phyloP scores from a whole-genome alignment of 1,140 invertebrate species.

The Trigoniulus corallinus region DNA sequence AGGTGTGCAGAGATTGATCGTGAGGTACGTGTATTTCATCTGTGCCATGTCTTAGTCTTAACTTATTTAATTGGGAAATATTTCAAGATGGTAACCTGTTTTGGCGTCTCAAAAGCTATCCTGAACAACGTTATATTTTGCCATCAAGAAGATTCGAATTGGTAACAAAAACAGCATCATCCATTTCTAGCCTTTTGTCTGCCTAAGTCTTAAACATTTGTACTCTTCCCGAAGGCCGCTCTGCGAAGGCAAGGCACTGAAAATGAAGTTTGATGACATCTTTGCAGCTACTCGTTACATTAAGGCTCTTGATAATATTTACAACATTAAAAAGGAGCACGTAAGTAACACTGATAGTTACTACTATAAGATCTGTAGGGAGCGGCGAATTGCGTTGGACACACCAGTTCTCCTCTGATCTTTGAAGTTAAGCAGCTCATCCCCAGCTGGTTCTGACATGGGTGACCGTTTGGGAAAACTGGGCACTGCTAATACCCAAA shows the following conservation, averaged over 20 bases:
- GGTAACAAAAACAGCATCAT: slow-evolving; percentile 35
- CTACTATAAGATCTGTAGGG: no score
- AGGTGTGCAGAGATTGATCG: slow-evolving; percentile 53
- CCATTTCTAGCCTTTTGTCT: no score
- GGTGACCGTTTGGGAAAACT: no score
- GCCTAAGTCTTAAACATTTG: neutral
- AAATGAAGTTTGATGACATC: slow-evolving; percentile 94
- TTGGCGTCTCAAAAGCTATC: slow-evolving; percentile 86
- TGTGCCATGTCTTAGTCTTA: neutral
- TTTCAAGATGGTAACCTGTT: slow-evolving; percentile 30
- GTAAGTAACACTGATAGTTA: slow-evolving; percentile 12
- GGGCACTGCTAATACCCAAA: no score
- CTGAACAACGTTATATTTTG: slow-evolving; percentile 95
- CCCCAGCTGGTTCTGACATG: no score
- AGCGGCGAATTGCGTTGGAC: no score
- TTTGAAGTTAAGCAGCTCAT: no score
- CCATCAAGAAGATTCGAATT: slow-evolving; percentile 94
- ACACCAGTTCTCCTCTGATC: no score
- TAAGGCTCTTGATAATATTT: slow-evolving; percentile 69
- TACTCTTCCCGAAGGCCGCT: slow-evolving; percentile 46
- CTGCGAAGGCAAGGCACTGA: slow-evolving; percentile 82
- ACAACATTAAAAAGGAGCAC: slow-evolving; percentile 49
- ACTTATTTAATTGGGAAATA: neutral
- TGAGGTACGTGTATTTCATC: slow-evolving; percentile 26
- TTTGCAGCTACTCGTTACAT: slow-evolving; percentile 89